Base-by-base conservation (phyloP, 2,113 vertebrate genomes). In the Grallaria varia region DNA sequence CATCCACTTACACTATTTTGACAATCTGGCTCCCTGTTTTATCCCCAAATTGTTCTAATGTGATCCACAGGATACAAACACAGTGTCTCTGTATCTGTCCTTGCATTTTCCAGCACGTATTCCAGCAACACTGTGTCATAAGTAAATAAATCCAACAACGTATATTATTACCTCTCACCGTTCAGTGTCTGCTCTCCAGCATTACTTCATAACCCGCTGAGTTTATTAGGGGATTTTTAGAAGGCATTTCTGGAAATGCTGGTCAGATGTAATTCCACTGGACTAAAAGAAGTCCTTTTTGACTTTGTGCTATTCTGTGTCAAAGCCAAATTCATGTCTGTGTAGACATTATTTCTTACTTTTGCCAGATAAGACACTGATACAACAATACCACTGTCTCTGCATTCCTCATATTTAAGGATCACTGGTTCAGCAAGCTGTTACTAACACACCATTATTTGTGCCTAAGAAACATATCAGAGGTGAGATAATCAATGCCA, bases 241-340 rank as follows among this genome's bases (percentile, higher is more conserved):
- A 58, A 73, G 62, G 40, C 12, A 73, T 91, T 96, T 94, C 53
- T 93, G 94, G 80, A 95, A 94, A 72, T 59, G 25, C 24, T 90
- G 67, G 52, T 94, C 87, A 74, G 82, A 93, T 59, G 23, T 83
- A 83, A 90, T 85, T 83, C 74, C 50, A 35, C 35, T 31, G 19
- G 16, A 53, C 42, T 77, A 63, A 63, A 87, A 89, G 37, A 94
- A 75, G 39, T 35, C 37, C 8, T 68, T 89, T 80, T 72, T 73
- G 12, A 62, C 25, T 85, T 93, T 72, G 44, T 94, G 62, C 40
- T 94, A 63, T 44, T 72, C n/a, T 75, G 22, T 58, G 35, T 62
- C 59, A 58, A 76, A 91, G 77, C 89, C 78, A 93, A 89, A 80
- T 80, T 94, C 63, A 11, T 13, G 9, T 78, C 78, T 94, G 67